Evolutionary conservation across 2,888 invertebrate species (phyloP).

Genomic region (Agriotes lineatus): DNA sequence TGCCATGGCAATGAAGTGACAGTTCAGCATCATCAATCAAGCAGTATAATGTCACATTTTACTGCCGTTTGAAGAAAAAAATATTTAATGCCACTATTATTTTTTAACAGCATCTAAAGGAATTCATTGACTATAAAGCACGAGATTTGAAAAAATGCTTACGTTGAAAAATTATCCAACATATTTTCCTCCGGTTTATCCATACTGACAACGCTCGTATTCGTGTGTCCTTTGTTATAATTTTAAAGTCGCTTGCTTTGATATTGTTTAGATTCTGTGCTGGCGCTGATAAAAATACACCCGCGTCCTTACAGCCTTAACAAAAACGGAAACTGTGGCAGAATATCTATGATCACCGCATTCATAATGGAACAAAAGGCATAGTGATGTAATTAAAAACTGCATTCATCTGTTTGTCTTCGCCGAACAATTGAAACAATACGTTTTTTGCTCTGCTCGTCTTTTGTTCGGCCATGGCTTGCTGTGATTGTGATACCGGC

Average conservation of each 20-base stretch:
- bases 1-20: too few species aligned
- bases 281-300: slow-evolving; percentile 22
- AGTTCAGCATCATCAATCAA: too few species aligned
- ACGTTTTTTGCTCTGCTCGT: slow-evolving; percentile 52
- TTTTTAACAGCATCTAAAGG: too few species aligned
- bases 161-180: too few species aligned
- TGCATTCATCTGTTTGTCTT: slow-evolving; percentile 58
- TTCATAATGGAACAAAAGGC: slow-evolving; percentile 51
- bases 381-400: slow-evolving; percentile 57
- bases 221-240: not conserved
- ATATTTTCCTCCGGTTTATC: too few species aligned
- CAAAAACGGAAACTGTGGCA: slow-evolving; percentile 36
- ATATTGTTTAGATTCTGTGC: slow-evolving; percentile 15
- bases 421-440: slow-evolving; percentile 57
- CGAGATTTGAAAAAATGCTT: too few species aligned
- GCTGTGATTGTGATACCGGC: slow-evolving; percentile 44
- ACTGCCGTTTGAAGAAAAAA: too few species aligned
- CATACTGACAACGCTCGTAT: not conserved
- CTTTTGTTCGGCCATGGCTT: slow-evolving; percentile 51
- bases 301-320: slow-evolving; percentile 20
- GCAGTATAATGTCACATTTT: too few species aligned
- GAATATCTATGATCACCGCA: slow-evolving; percentile 38
- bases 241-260: not conserved
- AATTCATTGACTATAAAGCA: too few species aligned
- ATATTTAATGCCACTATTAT: too few species aligned